Evolutionary conservation across 2,888 invertebrate genomes (phyloP).

Genomic region (Geophilus truncorum): DNA sequence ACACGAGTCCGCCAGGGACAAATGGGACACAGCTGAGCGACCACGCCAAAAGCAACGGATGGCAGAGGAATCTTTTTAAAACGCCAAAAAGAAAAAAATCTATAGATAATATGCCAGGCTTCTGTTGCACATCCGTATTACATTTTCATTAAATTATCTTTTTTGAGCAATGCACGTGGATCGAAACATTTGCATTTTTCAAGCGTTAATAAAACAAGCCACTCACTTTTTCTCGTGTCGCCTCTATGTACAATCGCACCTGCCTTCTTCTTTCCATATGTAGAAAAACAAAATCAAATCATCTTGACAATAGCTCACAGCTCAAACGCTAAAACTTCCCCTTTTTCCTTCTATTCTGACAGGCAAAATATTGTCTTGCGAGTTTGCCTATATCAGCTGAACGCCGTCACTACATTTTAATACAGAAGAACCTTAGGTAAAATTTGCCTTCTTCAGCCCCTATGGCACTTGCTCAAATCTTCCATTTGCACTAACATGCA

Average conservation of each 20-base stretch:
- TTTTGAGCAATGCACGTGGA: background rate
- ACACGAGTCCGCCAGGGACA: slow-evolving; percentile 10
- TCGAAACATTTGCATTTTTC: slow-evolving; percentile 6
- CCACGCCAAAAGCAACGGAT: slow-evolving; percentile 11
- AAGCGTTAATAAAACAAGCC: slow-evolving; percentile 15
- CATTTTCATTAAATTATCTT: slow-evolving; percentile 1
- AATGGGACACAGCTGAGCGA: slow-evolving; percentile 20
- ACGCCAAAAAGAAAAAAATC: background rate
- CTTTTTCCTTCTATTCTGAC: background rate
- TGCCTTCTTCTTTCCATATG: background rate
- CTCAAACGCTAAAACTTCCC: background rate
- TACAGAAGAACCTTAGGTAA: background rate
- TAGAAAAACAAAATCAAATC: background rate
- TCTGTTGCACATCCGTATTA: background rate
- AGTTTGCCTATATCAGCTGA: background rate
- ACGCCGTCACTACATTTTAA: background rate
- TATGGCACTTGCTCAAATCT: background rate
- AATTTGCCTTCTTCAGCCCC: background rate
- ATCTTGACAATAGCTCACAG: background rate
- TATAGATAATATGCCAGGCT: slow-evolving; percentile 12
- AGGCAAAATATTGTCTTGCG: background rate
- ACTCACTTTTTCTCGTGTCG: background rate
- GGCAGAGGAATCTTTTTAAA: background rate
- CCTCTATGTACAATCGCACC: background rate
- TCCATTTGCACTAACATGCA: background rate